Base-by-base conservation (phyloP, 2,113 vertebrate genomes). In the Melanocharis versteri region DNA sequence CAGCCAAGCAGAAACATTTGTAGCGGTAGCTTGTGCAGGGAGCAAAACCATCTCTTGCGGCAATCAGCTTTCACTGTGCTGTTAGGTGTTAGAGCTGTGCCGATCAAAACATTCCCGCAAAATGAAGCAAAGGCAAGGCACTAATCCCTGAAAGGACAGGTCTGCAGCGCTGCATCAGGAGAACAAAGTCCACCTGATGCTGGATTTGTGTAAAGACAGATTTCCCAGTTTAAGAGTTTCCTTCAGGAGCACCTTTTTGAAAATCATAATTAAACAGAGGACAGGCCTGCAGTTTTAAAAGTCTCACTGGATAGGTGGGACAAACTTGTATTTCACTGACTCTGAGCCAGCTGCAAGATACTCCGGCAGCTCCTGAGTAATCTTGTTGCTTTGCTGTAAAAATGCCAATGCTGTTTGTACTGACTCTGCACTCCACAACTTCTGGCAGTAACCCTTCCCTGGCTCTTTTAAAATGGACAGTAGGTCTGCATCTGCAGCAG, bases 61-160 rank as follows among this genome's bases (percentile, higher is more conserved):
- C 92, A 61, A 53, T 65, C 88, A 58, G 75, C 75, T 83, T 72
- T 79, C 75, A 40, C 6, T 27, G 53, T 65, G 57, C 78, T 4
- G 2, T 50, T 48, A 79, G 86, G 92, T 92, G 88, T 58, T 83
- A 64, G 42, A 86, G 71, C 71, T 58, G 22, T 10, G 58, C 89
- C 8, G 15, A 94, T 89, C 87, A 95, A 86, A 94, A 94, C 95
- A 87, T 93, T 91, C 95, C 89, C 56, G 81, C 68, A 83, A 79
- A 78, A 83, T 73, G 92, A 93, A 80, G 71, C 83, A 83, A 90
- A 72, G 70, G 82, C 79, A 85, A 62, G 26, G 45, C 33, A 48
- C 72, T 84, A 39, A 94, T 78, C 87, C 87, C 80, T 56, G 44
- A 79, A 85, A 93, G 75, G 83, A 80, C 86, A 77, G 68, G 71